Conservation (phyloP, 2,113 vertebrate genomes). For the Eira barbara region DNA sequence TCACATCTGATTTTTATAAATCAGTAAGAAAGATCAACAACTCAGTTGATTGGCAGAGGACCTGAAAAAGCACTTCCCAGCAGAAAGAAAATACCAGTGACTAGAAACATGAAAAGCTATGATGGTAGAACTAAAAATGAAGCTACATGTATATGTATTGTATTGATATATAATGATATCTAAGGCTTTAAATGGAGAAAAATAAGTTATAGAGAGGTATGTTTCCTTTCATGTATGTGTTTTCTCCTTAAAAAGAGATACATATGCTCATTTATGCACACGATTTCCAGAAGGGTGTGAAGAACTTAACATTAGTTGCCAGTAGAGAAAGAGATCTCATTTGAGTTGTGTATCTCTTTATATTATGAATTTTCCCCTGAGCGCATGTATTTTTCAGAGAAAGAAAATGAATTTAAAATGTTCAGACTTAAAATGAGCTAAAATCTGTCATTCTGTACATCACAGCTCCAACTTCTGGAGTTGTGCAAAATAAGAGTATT, state of each 20-base stretch:
- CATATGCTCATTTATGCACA: not conserved
- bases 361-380: not conserved
- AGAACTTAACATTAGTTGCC: not conserved
- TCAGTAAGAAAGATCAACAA: not conserved
- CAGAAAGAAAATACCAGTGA: not conserved
- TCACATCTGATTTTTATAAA: not conserved
- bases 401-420: not conserved
- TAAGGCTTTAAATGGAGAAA: not conserved
- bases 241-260: not conserved
- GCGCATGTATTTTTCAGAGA: not conserved
- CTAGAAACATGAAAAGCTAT: not conserved
- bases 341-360: not conserved
- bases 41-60: not conserved
- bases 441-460: not conserved
- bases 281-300: not conserved
- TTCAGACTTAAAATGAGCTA: constrained; percentile 10
- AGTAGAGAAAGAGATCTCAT: not conserved
- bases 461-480: not conserved
- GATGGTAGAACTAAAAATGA: not conserved
- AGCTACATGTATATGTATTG: not conserved
- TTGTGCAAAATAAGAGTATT: constrained; percentile 4
- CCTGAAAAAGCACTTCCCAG: not conserved
- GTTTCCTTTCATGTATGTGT: not conserved
- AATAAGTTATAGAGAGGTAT: not conserved
- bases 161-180: not conserved